These are phyloP conservation scores for Ptychobarbus kaznakovi DNA, from an alignment of 2,797 vertebrate species.

Conservation along the genomic window DNA sequence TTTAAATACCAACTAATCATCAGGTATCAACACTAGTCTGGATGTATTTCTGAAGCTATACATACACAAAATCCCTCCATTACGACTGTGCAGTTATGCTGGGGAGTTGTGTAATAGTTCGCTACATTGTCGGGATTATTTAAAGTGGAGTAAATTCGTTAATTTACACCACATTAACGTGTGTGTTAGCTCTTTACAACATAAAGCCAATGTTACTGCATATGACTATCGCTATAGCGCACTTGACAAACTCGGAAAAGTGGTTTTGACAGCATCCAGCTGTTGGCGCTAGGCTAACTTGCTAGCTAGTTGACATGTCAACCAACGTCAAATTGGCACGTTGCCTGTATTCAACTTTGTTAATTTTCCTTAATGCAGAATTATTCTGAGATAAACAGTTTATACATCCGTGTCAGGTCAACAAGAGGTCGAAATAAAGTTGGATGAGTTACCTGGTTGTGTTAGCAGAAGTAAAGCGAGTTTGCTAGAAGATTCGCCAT, in stretches of 20 bases:
- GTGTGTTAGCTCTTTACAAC: neutral
- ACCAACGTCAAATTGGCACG: neutral
- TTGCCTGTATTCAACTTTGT: conserved; percentile 1
- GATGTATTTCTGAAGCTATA: neutral
- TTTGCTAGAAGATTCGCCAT: conserved; percentile 31
- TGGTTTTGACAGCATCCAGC: conserved; percentile 38
- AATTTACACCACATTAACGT: neutral
- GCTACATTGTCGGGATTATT: neutral
- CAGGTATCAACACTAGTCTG: neutral
- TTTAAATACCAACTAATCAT: neutral
- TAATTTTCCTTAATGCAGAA: neutral
- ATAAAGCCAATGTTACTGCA: neutral
- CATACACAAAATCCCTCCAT: neutral
- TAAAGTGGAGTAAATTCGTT: neutral
- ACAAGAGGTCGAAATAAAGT: neutral
- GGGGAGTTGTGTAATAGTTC: conserved; percentile 18
- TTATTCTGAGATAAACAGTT: neutral
- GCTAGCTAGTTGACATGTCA: conserved; percentile 30
- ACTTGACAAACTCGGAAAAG: neutral
- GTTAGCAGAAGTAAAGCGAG: conserved; percentile 25
- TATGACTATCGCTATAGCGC: neutral
- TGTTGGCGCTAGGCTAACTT: conserved; percentile 42
- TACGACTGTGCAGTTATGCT: neutral
- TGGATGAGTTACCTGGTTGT: neutral
- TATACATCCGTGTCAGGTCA: neutral